Base-by-base conservation (phyloP, 2,797 vertebrate genomes). In the Neosilurus hyrtlii region DNA sequence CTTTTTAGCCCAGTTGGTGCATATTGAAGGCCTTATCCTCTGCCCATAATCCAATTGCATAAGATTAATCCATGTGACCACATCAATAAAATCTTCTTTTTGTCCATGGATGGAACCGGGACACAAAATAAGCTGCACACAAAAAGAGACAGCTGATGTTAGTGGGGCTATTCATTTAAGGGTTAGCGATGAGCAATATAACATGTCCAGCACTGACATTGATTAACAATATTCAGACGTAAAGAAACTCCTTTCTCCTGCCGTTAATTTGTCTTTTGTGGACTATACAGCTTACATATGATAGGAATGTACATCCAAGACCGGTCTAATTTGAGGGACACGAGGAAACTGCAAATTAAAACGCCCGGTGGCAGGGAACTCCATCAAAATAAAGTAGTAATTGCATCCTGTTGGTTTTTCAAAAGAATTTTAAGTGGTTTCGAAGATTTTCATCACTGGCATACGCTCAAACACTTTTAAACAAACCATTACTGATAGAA, bases 31-130 rank as follows among this genome's bases (percentile, higher is more conserved):
- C 88, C 56, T 93, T 93, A 89, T 89, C 92, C 90, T 93, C 88
- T 88, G 86, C 87, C 88, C 71, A 88, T 95, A 95, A 95, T 95
- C 90, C 86, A 95, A 94, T 95, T 92, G 82, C 87, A 37, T 79
- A 86, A 88, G 86, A 88, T 91, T 93, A 91, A 94, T 94, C 91
- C 90, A 91, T 93, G 93, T 93, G 91, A 91, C 89, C 86, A 54
- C 75, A 86, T 82, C 87, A 88, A 90, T 90, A 86, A 92, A 93
- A 91, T 89, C 88, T 83, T 63, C 85, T 26, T 68, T 87, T 89
- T 88, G 88, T 90, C 80, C 85, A 85, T 87, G 77, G 79, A 74
- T 88, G 35, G 70, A 85, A 85, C 76, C 73, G 37, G 20, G 59
- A 77, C 75, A 63, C 68, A 59, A 80, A 79, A 73, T 65, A 65